Percentiles rank a stretch among this genome's conserved stretches.
phyloP scores from a whole-genome alignment of 2,113 vertebrate genomes.

The Terrapene triunguis region DNA sequence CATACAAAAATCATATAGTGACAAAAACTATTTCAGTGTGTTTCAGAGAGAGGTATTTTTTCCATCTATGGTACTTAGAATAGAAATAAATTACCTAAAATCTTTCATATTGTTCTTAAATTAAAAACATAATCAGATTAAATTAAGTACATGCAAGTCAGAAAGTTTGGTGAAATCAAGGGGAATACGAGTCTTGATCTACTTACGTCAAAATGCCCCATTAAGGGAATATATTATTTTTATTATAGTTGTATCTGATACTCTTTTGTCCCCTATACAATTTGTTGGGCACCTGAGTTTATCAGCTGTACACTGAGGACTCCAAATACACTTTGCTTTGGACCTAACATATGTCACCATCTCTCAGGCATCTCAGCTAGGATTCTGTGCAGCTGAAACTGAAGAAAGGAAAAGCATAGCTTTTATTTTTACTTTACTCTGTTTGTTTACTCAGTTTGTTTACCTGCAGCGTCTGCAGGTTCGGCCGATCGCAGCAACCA shows the following conservation, averaged over 20 bases:
- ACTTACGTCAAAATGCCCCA: background rate
- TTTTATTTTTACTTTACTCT: background rate
- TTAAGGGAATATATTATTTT: background rate
- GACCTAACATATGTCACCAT: background rate
- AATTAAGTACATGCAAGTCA: background rate
- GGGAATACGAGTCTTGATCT: background rate
- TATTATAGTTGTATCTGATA: background rate
- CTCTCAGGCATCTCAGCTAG: background rate
- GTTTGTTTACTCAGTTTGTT: no score
- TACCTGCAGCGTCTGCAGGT: no score
- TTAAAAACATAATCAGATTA: background rate
- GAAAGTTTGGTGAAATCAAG: background rate
- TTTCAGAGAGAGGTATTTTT: background rate
- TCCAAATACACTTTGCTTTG: background rate
- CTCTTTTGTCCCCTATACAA: accelerated
- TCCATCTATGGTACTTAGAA: conserved; percentile 10
- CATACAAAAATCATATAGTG: background rate
- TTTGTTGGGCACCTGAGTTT: accelerated
- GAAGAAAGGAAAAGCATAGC: background rate
- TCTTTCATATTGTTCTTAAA: background rate
- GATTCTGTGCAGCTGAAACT: background rate
- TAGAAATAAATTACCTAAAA: background rate
- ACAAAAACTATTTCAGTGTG: background rate
- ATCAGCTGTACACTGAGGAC: background rate
- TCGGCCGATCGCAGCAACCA: no score